A percentile compares a stretch with the other conserved stretches of the same genome.
phyloP scores from a whole-genome alignment of 2,797 vertebrate genomes.

The Australoheros facetus region DNA sequence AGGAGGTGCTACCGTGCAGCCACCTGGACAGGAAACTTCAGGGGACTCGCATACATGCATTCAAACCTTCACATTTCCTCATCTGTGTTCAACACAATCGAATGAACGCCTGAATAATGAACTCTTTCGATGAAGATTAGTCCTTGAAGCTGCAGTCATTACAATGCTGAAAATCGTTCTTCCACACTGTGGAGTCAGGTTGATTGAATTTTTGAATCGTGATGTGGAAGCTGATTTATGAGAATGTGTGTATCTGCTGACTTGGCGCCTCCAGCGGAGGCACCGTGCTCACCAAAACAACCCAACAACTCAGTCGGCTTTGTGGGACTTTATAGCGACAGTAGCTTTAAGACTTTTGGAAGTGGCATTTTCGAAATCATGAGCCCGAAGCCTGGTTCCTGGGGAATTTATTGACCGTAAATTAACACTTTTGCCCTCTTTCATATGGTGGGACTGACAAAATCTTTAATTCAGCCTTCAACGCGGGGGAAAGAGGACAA shows the following conservation, averaged over 20 bases:
- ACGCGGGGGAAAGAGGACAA: constrained; percentile 27
- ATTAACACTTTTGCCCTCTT: constrained; percentile 20
- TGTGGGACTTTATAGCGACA: constrained; percentile 43
- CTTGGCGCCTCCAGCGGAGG: constrained; percentile 24
- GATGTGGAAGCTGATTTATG: constrained; percentile 7
- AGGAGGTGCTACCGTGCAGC: constrained; percentile 71
- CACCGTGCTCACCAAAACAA: constrained; percentile 64
- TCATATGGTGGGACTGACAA: neutral
- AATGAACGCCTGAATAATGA: constrained; percentile 47
- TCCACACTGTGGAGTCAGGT: constrained; percentile 56
- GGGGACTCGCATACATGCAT: constrained; percentile 34
- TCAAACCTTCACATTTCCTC: constrained; percentile 20
- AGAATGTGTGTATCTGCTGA: constrained; percentile 41
- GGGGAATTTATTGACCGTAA: constrained; percentile 1
- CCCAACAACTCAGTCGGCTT: constrained; percentile 28
- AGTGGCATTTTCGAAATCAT: constrained; percentile 52
- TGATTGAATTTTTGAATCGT: constrained; percentile 20
- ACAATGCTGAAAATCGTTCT: constrained; percentile 69
- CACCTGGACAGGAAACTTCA: constrained; percentile 65
- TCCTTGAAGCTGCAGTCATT: constrained; percentile 68
- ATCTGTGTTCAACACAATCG: constrained; percentile 22
- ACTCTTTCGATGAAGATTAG: constrained; percentile 50
- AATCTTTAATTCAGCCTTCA: constrained; percentile 35
- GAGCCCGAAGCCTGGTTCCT: constrained; percentile 37
- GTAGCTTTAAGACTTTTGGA: constrained; percentile 74